phyloP scores from a whole-genome alignment of 1,140 invertebrate species.

The Euwallacea fornicatus region DNA sequence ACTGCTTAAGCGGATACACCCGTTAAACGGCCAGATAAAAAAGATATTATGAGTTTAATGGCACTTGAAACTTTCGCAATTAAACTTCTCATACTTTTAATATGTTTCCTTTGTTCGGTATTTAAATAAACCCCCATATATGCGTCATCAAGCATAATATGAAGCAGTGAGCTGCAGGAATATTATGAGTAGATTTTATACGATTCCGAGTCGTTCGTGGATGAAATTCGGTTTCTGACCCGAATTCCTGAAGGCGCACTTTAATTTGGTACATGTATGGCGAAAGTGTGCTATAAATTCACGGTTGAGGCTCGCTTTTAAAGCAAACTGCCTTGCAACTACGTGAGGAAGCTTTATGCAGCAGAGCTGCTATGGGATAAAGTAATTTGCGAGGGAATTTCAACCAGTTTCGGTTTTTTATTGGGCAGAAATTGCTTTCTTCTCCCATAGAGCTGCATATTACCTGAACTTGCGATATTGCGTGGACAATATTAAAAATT shows the following conservation, averaged over 20 bases:
- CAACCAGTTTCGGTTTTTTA: too few relatives aligned
- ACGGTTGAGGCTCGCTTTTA: neutral
- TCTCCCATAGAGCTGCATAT: too few relatives aligned
- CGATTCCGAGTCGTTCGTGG: slow-evolving; percentile 15
- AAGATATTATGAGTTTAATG: slow-evolving; percentile 23
- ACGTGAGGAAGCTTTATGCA: too few relatives aligned
- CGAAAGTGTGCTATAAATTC: slow-evolving; percentile 5
- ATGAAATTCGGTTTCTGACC: slow-evolving; percentile 21
- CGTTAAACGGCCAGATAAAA: slow-evolving; percentile 20
- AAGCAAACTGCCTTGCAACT: too few relatives aligned
- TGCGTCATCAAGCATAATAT: slow-evolving; percentile 15
- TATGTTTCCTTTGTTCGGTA: slow-evolving; percentile 5
- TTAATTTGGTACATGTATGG: slow-evolving; percentile 21
- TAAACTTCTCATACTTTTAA: slow-evolving; percentile 26
- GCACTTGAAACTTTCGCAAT: slow-evolving; percentile 20
- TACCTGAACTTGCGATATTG: too few relatives aligned
- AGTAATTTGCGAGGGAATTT: too few relatives aligned
- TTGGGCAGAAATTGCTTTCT: too few relatives aligned
- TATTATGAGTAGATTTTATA: slow-evolving; percentile 16
- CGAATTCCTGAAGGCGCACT: slow-evolving; percentile 21
- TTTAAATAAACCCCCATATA: slow-evolving; percentile 11
- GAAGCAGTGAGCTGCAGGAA: slow-evolving; percentile 1
- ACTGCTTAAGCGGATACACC: slow-evolving; percentile 20
- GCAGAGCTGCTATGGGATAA: too few relatives aligned
- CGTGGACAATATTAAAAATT: too few relatives aligned